Base-by-base conservation (phyloP, 1,140 invertebrate genomes). In the Ceratina australensis region DNA sequence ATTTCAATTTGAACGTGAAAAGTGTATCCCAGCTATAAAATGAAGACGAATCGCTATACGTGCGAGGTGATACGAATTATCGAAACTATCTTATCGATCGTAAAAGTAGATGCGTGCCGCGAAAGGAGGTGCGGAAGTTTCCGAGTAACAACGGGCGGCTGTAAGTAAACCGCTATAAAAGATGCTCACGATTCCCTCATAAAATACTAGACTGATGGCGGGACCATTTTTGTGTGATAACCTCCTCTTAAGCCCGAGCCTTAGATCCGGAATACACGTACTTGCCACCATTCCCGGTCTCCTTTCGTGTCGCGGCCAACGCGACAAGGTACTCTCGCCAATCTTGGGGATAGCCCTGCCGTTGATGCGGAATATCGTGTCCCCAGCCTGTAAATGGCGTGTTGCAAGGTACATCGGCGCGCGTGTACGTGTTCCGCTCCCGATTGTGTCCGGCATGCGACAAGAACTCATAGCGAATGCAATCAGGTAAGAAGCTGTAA, bases 161-260 rank as follows among this genome's bases (percentile, higher is more conserved):
- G 80, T 82, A 83, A 89, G 83, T 82, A 84, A 89, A 87, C 80
- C 81, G 80, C 88, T 90, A 86, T 86, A 85, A 87, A 88, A 80
- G 84, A 81, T 72, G 79, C 81, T 89, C 89, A 89, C 89, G 89
- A 90, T 87, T 78, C 80, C 54, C 71, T 85, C 85, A 81, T 89
- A 90, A 90, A 90, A 88, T 87, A 84, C 84, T 83, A 81, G 72
- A 81, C 60, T 57, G 78, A 56, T 71, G 61, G 77, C 59, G 42
- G 13, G 13, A 22, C 59, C 69, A 60, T 84, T 81, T 81, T 84
- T 67, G 68, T 47, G 18, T 59, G 72, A 81, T 81, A 83, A 74
- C 79, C 64, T 56, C 20, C n/a, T 18, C n/a, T 47, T 64, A 42
- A 57, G 16, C 12, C 28, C 49, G 47, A 33, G 16, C 5, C 18